phyloP scores from a whole-genome alignment of 2,888 invertebrate genomes.

The Artemia sp. region DNA sequence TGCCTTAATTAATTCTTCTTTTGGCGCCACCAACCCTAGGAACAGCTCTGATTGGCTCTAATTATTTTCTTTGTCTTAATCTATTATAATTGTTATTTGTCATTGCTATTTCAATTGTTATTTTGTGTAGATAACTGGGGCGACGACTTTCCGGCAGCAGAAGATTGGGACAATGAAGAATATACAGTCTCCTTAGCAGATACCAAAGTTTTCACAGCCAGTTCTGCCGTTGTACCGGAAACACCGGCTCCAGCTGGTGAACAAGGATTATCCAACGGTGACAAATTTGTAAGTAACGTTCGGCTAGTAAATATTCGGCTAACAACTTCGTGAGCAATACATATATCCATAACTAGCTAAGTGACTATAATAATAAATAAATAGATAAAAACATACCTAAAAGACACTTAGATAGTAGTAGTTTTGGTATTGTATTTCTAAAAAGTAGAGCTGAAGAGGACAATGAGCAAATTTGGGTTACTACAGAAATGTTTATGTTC shows the following conservation, averaged over 20 bases:
- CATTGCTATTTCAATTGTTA: background rate
- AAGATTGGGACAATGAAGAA: conserved; percentile 80
- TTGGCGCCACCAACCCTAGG: no score
- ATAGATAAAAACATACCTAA: no score
- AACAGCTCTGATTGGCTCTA: background rate
- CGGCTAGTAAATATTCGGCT: no score
- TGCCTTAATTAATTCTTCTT: no score
- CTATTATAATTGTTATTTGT: background rate
- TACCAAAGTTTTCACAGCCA: conserved; percentile 76
- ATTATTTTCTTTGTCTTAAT: background rate
- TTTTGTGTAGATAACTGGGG: conserved; percentile 32
- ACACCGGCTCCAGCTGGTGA: conserved; percentile 10
- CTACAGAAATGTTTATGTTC: no score
- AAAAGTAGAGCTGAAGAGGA: no score
- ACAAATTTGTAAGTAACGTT: conserved; percentile 1
- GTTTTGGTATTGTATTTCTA: no score
- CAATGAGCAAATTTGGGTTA: no score
- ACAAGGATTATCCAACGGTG: conserved; percentile 23
- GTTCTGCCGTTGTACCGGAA: conserved; percentile 31
- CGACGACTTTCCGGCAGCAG: conserved; percentile 41
- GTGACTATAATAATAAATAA: no score
- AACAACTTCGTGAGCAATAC: no score
- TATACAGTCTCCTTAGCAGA: conserved; percentile 86
- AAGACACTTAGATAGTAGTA: no score
- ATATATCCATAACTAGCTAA: no score